Conservation (phyloP, 37 sponge, comb jelly and placozoan genomes). For the Sycon ciliatum region DNA sequence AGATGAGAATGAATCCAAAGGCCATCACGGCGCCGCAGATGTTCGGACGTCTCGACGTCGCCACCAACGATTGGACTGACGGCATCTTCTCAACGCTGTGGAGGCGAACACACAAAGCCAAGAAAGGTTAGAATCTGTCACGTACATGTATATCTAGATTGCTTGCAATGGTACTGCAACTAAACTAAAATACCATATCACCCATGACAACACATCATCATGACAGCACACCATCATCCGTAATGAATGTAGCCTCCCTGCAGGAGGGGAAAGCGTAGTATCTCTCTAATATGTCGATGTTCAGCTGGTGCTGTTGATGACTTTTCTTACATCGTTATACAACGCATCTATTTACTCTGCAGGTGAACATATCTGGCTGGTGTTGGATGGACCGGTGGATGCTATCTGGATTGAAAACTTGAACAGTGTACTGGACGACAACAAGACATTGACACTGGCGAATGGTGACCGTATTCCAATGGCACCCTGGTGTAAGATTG, state of each 20-base stretch:
- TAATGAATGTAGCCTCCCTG: no score
- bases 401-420: conserved; percentile 99
- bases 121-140: conserved; percentile 44
- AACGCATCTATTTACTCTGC: not conserved
- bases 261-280: no score
- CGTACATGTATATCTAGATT: not conserved
- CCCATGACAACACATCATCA: no score
- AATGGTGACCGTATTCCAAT: conserved; percentile 96
- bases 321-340: no score
- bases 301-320: no score
- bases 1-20: conserved; percentile 99
- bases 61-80: conserved; percentile 99
- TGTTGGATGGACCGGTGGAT: conserved; percentile 97
- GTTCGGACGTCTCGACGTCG: conserved; percentile 95
- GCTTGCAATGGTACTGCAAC: not conserved
- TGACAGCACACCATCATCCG: no score
- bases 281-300: no score
- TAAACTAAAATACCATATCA: not conserved
- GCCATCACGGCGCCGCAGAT: conserved; percentile 96
- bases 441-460: conserved; percentile 92
- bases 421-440: conserved; percentile 96
- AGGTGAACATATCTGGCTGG: conserved; percentile 89
- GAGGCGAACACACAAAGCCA: conserved; percentile 83
- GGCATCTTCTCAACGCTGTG: conserved; percentile 95
- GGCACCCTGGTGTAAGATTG: conserved; percentile 86